Conservation (phyloP, 2,113 vertebrate genomes). For the Melanotaenia duboulayi region DNA sequence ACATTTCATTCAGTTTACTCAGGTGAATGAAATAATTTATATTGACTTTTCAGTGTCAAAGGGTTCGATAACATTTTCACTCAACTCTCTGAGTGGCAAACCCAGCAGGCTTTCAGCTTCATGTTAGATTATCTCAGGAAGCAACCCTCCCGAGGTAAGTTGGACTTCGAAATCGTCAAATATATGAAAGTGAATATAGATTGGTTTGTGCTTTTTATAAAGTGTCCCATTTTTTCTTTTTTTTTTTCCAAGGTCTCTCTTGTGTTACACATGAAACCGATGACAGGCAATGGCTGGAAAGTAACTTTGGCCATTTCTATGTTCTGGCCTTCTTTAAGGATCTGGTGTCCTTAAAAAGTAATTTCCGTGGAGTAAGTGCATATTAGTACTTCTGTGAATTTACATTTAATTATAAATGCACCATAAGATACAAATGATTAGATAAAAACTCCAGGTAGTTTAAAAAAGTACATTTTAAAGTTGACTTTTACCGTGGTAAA, state of each 20-base stretch:
- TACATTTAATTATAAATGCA: no score
- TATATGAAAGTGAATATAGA: no score
- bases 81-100: constrained; percentile 44
- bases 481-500: no score
- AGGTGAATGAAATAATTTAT: no score
- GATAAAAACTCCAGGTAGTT: no score
- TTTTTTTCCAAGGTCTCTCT: constrained; percentile 31
- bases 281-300: constrained; percentile 58
- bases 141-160: constrained; percentile 31
- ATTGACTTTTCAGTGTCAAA: constrained; percentile 39
- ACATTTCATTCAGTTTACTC: no score
- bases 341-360: constrained; percentile 53
- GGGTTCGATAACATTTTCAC: constrained; percentile 51
- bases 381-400: no score
- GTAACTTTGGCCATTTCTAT: constrained; percentile 59
- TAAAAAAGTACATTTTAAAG: no score
- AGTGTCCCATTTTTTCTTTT: background rate
- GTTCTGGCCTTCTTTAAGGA: constrained; percentile 45
- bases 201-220: background rate
- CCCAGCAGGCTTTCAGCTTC: constrained; percentile 42
- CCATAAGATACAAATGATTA: no score
- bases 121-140: constrained; percentile 40
- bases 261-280: constrained; percentile 43
- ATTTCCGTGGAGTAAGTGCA: constrained; percentile 65
- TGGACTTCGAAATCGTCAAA: no score